phyloP scores from a whole-genome alignment of 2,797 vertebrate genomes.

The Luscinia megarhynchos region DNA sequence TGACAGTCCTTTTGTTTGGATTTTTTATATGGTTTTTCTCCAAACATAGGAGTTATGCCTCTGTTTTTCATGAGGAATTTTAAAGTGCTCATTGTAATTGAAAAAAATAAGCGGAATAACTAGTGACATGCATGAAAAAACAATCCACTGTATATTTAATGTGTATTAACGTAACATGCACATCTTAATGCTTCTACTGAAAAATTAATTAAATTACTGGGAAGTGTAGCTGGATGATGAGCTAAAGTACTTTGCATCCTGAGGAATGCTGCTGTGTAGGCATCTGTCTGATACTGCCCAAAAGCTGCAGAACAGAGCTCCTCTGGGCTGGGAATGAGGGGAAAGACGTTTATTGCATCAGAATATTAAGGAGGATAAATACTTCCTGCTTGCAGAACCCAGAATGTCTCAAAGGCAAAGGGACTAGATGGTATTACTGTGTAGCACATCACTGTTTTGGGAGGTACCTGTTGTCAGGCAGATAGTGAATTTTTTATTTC shows the following conservation, averaged over 20 bases:
- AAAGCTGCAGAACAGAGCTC: neutral
- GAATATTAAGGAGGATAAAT: neutral
- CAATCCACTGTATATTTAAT: neutral
- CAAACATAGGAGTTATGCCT: neutral
- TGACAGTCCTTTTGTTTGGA: neutral
- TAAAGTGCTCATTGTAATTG: neutral
- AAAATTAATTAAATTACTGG: neutral
- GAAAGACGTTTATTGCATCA: neutral
- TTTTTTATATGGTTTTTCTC: neutral
- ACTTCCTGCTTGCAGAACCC: neutral
- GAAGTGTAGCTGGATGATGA: neutral
- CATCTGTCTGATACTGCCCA: neutral
- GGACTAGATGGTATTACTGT: neutral
- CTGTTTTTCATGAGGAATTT: neutral
- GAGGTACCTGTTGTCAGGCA: neutral
- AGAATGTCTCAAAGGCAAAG: neutral
- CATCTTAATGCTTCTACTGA: neutral
- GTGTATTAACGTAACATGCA: neutral
- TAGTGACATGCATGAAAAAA: neutral
- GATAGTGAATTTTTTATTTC: neutral
- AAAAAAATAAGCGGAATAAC: neutral
- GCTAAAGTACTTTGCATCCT: neutral
- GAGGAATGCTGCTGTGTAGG: neutral
- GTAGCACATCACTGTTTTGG: neutral
- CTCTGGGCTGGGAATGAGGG: neutral